Conservation (phyloP, 2,797 vertebrate genomes). For the Lophotriccus pileatus region DNA sequence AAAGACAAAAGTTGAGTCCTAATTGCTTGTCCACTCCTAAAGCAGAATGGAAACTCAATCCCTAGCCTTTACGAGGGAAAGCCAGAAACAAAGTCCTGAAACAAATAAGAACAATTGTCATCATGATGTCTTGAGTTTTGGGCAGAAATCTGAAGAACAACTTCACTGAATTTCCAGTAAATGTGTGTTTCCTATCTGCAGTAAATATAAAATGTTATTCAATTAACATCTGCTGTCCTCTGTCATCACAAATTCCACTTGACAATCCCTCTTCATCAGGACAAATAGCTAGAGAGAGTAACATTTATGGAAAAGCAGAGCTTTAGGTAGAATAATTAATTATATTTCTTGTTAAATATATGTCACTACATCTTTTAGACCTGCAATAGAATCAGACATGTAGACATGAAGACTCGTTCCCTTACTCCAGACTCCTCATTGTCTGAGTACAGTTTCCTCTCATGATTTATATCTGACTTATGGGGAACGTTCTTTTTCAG, state of each 20-base stretch:
- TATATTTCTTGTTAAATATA: background rate
- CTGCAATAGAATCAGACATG: background rate
- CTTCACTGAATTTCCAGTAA: background rate
- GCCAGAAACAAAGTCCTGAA: background rate
- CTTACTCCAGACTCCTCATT: background rate
- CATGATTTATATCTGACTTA: background rate
- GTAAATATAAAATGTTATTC: background rate
- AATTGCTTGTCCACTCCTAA: background rate
- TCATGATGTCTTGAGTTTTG: background rate
- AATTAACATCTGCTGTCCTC: background rate
- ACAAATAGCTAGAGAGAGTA: background rate
- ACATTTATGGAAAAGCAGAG: background rate
- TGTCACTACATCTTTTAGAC: background rate
- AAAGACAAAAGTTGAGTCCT: background rate
- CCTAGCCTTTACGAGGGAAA: background rate
- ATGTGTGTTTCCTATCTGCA: background rate
- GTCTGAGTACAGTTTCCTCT: background rate
- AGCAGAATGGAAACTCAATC: background rate
- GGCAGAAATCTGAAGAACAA: background rate
- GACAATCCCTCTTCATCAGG: background rate
- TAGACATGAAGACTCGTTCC: background rate
- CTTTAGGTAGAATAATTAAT: background rate
- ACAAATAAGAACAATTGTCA: rapidly evolving
- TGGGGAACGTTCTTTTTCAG: background rate
- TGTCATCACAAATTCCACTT: background rate